A percentile compares a stretch with the other conserved stretches of the same genome.
Conservation (phyloP, 2,113 vertebrate genomes). For the Puntigrus tetrazona region DNA sequence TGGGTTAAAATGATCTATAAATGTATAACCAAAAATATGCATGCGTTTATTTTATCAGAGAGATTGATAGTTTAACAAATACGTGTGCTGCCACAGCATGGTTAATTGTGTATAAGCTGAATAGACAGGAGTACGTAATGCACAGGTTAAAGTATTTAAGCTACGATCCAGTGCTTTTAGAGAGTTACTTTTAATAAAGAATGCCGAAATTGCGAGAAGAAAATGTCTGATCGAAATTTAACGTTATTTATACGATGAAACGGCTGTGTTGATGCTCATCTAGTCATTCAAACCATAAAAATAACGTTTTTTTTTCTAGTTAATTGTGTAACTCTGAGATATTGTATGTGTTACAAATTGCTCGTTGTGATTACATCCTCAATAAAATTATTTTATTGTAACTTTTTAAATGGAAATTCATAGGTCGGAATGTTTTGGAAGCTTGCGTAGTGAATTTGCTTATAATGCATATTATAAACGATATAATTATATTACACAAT, state of each 20-base stretch:
- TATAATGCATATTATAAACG: too few species aligned
- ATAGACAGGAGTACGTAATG: neutral
- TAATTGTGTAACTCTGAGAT: neutral
- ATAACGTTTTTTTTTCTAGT: neutral
- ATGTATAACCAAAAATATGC: neutral
- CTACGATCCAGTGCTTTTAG: neutral
- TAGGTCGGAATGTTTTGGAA: neutral
- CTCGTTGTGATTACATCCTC: neutral
- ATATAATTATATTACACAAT: too few species aligned
- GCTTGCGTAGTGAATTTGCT: neutral
- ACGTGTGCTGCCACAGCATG: neutral
- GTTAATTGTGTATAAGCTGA: neutral
- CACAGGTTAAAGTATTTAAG: neutral
- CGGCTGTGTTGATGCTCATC: neutral
- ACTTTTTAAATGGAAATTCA: neutral
- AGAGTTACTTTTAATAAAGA: neutral
- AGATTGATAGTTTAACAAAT: neutral
- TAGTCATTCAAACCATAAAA: neutral
- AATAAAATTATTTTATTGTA: neutral
- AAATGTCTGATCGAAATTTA: neutral
- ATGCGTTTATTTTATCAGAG: neutral
- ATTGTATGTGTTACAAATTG: neutral
- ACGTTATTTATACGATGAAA: neutral
- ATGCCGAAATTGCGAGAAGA: neutral
- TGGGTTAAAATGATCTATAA: neutral